These are phyloP conservation scores for Scopus umbretta DNA, from an alignment of 2,113 vertebrate species.

Conservation along the genomic window DNA sequence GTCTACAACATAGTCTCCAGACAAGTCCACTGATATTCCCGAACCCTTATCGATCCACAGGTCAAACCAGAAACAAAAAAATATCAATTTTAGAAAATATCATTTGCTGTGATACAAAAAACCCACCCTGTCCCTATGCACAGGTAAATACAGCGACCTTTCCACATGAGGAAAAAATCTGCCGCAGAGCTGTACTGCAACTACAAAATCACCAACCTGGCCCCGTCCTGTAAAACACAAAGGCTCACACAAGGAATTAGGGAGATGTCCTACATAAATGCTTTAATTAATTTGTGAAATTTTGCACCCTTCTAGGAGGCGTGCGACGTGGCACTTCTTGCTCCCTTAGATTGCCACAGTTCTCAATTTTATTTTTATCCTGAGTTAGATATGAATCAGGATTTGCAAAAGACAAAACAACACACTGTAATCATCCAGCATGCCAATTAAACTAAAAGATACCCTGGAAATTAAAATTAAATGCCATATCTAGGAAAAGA, in stretches of 20 bases:
- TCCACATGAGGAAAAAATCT: neutral
- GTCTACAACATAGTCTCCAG: neutral
- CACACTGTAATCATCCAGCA: slow-evolving; percentile 31
- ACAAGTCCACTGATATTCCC: neutral
- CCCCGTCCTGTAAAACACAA: neutral
- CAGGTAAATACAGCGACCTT: neutral
- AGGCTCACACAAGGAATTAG: neutral
- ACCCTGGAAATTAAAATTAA: slow-evolving; percentile 70
- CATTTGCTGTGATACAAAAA: neutral
- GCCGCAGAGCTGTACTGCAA: neutral
- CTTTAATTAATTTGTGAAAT: neutral
- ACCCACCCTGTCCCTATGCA: neutral
- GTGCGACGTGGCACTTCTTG: neutral
- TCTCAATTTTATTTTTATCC: slow-evolving; percentile 54
- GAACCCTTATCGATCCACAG: neutral
- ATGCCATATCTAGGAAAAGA: slow-evolving; percentile 56
- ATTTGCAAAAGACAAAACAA: slow-evolving; percentile 61
- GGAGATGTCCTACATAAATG: neutral
- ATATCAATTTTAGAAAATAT: neutral
- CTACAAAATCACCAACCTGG: neutral
- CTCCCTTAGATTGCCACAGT: neutral
- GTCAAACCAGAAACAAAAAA: neutral
- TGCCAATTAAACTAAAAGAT: slow-evolving; percentile 65
- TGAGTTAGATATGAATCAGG: slow-evolving; percentile 43
- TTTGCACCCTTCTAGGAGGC: neutral